phyloP scores from a whole-genome alignment of 2,797 vertebrate genomes.

The Rhinella marina region DNA sequence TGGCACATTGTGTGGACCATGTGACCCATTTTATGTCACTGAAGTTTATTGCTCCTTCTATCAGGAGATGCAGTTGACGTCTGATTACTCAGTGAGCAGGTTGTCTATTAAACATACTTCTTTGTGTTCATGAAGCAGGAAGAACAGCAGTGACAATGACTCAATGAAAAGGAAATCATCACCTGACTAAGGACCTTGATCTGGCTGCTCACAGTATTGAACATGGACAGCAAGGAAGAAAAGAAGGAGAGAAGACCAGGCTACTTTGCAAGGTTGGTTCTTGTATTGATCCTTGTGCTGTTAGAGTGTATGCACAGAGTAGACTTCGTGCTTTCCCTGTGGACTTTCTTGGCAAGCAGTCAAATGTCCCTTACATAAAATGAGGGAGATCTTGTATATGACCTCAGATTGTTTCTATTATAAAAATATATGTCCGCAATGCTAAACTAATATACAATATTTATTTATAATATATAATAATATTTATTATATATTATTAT shows the following conservation, averaged over 20 bases:
- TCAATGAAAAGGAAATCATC: constrained; percentile 23
- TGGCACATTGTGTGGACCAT: constrained; percentile 34
- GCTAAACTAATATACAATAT: too few species aligned
- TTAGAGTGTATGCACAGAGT: constrained; percentile 29
- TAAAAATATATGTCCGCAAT: background rate
- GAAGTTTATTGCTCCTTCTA: constrained; percentile 29
- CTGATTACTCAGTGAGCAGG: constrained; percentile 8
- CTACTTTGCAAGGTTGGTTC: constrained; percentile 80
- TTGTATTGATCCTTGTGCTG: constrained; percentile 14
- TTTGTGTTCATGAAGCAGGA: constrained; percentile 30
- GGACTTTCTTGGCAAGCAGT: constrained; percentile 19
- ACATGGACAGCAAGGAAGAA: constrained; percentile 81
- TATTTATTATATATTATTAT: too few species aligned
- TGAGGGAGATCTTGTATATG: background rate
- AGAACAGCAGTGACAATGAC: constrained; percentile 20
- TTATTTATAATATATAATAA: too few species aligned
- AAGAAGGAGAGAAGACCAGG: constrained; percentile 81
- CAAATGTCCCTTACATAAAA: background rate
- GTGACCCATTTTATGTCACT: constrained; percentile 32
- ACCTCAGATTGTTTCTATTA: background rate
- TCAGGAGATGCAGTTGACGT: constrained; percentile 20
- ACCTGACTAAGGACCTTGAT: constrained; percentile 10
- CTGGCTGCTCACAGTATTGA: constrained; percentile 57
- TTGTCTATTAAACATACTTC: constrained; percentile 9
- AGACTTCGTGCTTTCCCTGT: constrained; percentile 8